Percentiles rank a stretch among this genome's conserved stretches.
Conservation (phyloP, 2,888 invertebrate genomes). For the Aleiodes alternator region DNA sequence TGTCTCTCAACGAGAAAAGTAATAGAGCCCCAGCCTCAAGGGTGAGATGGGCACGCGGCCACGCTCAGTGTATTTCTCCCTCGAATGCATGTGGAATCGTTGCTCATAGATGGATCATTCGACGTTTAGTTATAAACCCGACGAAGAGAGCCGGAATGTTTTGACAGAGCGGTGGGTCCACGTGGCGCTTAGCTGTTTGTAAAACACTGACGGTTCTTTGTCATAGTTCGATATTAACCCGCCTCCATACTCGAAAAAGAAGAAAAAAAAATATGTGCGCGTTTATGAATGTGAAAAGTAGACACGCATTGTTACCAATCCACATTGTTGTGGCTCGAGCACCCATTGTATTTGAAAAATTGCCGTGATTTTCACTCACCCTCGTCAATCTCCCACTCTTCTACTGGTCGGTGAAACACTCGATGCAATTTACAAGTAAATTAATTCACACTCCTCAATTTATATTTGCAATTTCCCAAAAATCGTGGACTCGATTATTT, state of each 20-base stretch:
- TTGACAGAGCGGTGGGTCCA: slow-evolving; percentile 72
- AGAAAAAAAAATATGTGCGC: slow-evolving; percentile 34
- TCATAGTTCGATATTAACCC: slow-evolving; percentile 70
- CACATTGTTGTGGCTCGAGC: slow-evolving; percentile 71
- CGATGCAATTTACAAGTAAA: slow-evolving; percentile 22
- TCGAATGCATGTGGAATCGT: slow-evolving; percentile 1
- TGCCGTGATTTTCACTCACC: slow-evolving; percentile 32
- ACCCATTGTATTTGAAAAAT: slow-evolving; percentile 49
- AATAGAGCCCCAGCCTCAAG: slow-evolving; percentile 34
- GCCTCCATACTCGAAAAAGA: slow-evolving; percentile 57
- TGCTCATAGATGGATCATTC: slow-evolving; percentile 44
- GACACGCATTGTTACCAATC: slow-evolving; percentile 60
- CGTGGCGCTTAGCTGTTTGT: slow-evolving; percentile 74
- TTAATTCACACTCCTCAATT: slow-evolving; percentile 40
- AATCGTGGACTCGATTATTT: slow-evolving; percentile 17
- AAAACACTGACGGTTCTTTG: slow-evolving; percentile 73
- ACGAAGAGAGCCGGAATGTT: slow-evolving; percentile 65
- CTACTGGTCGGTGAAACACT: slow-evolving; percentile 2
- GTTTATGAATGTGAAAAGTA: slow-evolving; percentile 47
- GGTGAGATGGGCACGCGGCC: slow-evolving; percentile 45
- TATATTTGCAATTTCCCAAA: slow-evolving; percentile 14
- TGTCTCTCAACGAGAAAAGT: slow-evolving; percentile 47
- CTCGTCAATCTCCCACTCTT: slow-evolving; percentile 2
- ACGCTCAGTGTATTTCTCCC: slow-evolving; percentile 15
- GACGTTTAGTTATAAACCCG: slow-evolving; percentile 24